Percentiles rank a stretch among this genome's conserved stretches.
These are phyloP conservation scores for Erythrolamprus reginae DNA, from an alignment of 2,113 vertebrate species.

Conservation along the genomic window DNA sequence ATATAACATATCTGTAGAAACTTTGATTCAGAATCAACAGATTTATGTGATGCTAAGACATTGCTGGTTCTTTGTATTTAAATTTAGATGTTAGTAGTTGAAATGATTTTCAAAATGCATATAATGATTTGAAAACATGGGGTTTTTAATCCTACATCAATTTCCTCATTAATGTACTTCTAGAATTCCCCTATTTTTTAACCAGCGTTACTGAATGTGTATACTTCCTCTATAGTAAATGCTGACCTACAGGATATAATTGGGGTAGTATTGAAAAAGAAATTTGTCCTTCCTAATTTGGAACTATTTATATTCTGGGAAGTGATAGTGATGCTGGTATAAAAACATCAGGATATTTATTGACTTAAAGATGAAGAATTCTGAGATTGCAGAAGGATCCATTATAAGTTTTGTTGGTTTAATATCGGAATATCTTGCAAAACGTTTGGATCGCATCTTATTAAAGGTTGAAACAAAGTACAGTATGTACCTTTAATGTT, in stretches of 20 bases:
- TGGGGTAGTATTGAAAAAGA: constrained; percentile 13
- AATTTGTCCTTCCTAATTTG: background rate
- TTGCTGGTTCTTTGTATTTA: background rate
- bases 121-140: constrained; percentile 13
- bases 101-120: background rate
- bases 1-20: background rate
- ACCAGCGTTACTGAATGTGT: constrained; percentile 44
- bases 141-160: constrained; percentile 23
- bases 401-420: background rate
- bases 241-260: constrained; percentile 24
- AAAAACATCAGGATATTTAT: background rate
- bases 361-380: background rate
- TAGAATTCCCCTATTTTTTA: constrained; percentile 33
- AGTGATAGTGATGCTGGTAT: background rate
- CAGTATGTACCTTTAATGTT: background rate
- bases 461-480: background rate
- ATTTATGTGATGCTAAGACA: background rate
- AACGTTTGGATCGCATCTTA: background rate
- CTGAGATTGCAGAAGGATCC: background rate
- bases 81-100: background rate
- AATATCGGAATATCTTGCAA: background rate
- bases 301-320: background rate
- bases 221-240: background rate
- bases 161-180: constrained; percentile 20
- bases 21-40: background rate